phyloP scores from a whole-genome alignment of 2,113 vertebrate species.

The Setophaga petechia region DNA sequence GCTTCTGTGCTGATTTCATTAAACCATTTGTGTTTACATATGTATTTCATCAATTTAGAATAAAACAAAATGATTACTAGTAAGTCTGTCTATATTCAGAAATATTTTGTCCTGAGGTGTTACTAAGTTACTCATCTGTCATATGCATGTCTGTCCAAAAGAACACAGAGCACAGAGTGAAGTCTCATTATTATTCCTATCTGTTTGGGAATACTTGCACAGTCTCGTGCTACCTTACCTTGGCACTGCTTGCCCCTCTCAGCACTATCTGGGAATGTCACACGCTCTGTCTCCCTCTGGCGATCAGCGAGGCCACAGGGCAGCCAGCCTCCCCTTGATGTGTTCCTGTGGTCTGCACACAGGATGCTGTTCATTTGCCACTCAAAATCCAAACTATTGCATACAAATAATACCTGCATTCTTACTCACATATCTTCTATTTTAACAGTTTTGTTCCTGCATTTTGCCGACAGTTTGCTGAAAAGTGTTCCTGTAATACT shows the following conservation, averaged over 20 bases:
- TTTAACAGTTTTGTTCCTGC: background rate
- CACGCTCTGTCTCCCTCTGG: constrained; percentile 76
- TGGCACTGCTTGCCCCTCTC: fast-evolving
- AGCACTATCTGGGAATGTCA: background rate
- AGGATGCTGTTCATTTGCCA: background rate
- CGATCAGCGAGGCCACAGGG: background rate
- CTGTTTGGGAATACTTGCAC: background rate
- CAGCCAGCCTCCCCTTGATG: fast-evolving
- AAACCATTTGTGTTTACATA: background rate
- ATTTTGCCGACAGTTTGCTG: background rate
- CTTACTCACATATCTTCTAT: background rate
- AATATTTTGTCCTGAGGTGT: background rate
- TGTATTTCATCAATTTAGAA: background rate
- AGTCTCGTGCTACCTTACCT: background rate
- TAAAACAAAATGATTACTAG: background rate
- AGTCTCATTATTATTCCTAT: background rate
- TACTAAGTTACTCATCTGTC: background rate
- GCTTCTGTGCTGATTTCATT: background rate
- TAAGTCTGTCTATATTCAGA: background rate
- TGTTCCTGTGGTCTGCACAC: fast-evolving
- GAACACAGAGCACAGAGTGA: background rate
- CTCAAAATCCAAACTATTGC: background rate
- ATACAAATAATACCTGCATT: background rate
- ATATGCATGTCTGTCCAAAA: fast-evolving
- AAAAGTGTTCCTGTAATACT: background rate